These are phyloP conservation scores for Gallinago jamesoni DNA, from an alignment of 2,113 vertebrate genomes.

Conservation along the genomic window DNA sequence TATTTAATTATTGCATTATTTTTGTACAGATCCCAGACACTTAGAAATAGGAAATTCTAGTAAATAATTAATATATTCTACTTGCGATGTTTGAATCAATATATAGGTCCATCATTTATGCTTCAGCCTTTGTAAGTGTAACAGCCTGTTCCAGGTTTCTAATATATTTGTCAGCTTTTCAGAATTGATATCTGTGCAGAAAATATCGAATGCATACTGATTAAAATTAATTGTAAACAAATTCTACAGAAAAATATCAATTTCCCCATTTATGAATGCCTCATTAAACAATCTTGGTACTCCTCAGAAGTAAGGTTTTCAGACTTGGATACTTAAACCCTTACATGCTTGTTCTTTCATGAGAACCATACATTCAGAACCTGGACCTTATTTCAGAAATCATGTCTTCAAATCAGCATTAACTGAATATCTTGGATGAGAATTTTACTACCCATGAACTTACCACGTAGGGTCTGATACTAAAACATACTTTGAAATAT, in stretches of 20 bases:
- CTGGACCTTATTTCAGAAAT: neutral
- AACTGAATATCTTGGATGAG: neutral
- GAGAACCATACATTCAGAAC: neutral
- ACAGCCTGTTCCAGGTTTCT: neutral
- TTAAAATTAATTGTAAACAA: neutral
- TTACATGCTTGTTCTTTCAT: neutral
- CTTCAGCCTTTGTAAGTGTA: neutral
- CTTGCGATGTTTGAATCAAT: neutral
- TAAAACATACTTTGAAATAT: neutral
- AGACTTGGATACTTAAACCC: neutral
- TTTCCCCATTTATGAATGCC: neutral
- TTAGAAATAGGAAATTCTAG: neutral
- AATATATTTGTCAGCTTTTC: neutral
- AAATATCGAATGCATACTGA: neutral
- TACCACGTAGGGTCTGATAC: neutral
- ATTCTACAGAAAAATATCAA: neutral
- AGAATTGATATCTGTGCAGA: neutral
- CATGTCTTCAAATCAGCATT: neutral
- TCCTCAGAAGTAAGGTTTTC: neutral
- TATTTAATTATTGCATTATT: neutral
- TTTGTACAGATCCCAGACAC: neutral
- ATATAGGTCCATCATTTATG: neutral
- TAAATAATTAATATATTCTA: neutral
- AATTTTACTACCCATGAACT: neutral
- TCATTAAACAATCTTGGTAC: neutral